phyloP scores from a whole-genome alignment of 2,888 invertebrate genomes.

The Pachliopta kotzebuea region DNA sequence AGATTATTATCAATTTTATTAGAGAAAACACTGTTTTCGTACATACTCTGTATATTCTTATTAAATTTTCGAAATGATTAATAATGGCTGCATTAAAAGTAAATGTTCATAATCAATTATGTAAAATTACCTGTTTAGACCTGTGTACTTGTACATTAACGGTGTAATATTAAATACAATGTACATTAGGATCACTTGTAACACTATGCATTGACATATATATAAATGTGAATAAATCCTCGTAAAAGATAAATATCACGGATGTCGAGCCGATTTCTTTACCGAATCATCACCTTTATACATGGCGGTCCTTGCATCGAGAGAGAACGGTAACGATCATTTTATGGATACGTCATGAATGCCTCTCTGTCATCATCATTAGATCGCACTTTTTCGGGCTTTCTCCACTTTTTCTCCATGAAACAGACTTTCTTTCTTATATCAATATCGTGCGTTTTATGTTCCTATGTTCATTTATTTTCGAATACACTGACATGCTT shows the following conservation, averaged over 20 bases:
- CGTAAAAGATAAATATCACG: conserved; percentile 60
- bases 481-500: conserved; percentile 63
- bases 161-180: conserved; percentile 70
- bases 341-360: conserved; percentile 79
- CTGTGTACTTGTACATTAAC: conserved; percentile 79
- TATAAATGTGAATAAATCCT: conserved; percentile 78
- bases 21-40: conserved; percentile 41
- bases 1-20: conserved; percentile 37
- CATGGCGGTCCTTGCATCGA: conserved; percentile 75
- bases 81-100: conserved; percentile 74
- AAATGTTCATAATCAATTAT: conserved; percentile 74
- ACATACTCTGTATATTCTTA: conserved; percentile 50
- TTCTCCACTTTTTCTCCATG: conserved; percentile 65
- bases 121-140: conserved; percentile 79
- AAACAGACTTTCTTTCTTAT: conserved; percentile 52
- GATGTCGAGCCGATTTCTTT: conserved; percentile 68
- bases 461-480: conserved; percentile 49
- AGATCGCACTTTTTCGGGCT: conserved; percentile 71
- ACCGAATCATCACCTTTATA: conserved; percentile 62
- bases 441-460: conserved; percentile 45
- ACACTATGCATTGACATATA: conserved; percentile 67
- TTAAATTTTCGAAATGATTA: conserved; percentile 70
- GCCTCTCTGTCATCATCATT: conserved; percentile 78
- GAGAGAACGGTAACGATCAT: conserved; percentile 77
- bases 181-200: conserved; percentile 74